Conservation (phyloP, 2,888 invertebrate species). For the Chaitophorus viminalis region DNA sequence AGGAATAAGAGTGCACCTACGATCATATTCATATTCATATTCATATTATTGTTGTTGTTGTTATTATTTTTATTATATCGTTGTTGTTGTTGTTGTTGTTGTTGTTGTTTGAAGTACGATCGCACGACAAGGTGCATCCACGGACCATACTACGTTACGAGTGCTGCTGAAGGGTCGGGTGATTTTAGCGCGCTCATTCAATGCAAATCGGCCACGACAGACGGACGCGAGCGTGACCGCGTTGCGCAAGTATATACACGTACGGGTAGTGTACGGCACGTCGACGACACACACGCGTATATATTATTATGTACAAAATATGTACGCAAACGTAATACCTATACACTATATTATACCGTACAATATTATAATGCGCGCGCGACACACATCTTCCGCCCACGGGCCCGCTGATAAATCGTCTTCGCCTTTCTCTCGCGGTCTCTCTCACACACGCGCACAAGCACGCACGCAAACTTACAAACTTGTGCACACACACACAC, state of each 20-base stretch:
- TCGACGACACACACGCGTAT: slow-evolving; percentile 7
- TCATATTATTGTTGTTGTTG: too few relatives aligned
- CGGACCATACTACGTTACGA: too few relatives aligned
- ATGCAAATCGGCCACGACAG: slow-evolving; percentile 30
- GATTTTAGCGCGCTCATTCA: slow-evolving; percentile 50
- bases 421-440: slow-evolving; percentile 44
- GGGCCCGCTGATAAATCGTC: slow-evolving; percentile 51
- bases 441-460: neutral
- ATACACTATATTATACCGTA: too few relatives aligned
- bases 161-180: neutral
- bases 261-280: too few relatives aligned
- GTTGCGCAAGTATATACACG: slow-evolving; percentile 7
- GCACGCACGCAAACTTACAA: neutral
- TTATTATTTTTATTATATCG: neutral
- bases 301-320: too few relatives aligned
- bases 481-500: neutral
- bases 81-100: neutral
- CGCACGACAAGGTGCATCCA: too few relatives aligned
- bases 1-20: neutral
- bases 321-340: too few relatives aligned
- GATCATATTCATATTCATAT: too few relatives aligned
- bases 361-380: too few relatives aligned
- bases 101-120: neutral
- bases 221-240: slow-evolving; percentile 50
- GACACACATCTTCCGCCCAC: slow-evolving; percentile 60